Evolutionary conservation across 1,140 invertebrate genomes (phyloP), one percentile per base, ranked within the genome.

Genomic region (Ostrea denselamellosa): DNA sequence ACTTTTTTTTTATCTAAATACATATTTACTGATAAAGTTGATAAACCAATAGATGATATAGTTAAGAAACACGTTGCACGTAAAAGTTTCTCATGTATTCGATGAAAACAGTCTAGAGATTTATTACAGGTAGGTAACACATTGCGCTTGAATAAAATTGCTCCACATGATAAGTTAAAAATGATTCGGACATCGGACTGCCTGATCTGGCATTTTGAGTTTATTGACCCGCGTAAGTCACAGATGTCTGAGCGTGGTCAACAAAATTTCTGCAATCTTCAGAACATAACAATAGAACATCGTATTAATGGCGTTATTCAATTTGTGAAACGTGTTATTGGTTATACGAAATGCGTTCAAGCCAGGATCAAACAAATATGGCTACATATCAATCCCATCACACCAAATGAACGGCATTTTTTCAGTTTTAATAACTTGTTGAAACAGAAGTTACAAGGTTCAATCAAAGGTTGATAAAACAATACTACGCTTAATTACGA

Each of bases 61-160:
- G 56, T 14, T 58, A 58, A 12, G 56, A 5, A 58, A 58, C 56
- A 58, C 14, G 19, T 58, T 58, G 56, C 56, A 58, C 56, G 19
- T 58, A 17, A 58, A 19, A 14, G 4, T 58, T 58, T 19, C 14
- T 19, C 10, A 19, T 12, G 5, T 44, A 44, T 44, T 44, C 34
- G 5, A 44, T 44, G 34, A 62, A 62, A 19, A 14, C 5, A 62
- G 2, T n/a, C 14, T 62, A 8, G 12, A 71, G 22, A 25, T 25
- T 71, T 28, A 12, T 25, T 71, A 71, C 9, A 71, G 68, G 68
- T 28, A 71, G n/a, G 68, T 71, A 71, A 71, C 68, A 71, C 25
- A 71, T 71, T 71, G 68, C 28, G n/a, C 9, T 8, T 34, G 19
- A 19, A 58, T 17, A 58, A 58, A 58, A 58, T 58, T 58, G 10